Evolutionary conservation across 2,113 vertebrate species (phyloP), one percentile per base, ranked within the genome.

Genomic region (Furnarius figulus): DNA sequence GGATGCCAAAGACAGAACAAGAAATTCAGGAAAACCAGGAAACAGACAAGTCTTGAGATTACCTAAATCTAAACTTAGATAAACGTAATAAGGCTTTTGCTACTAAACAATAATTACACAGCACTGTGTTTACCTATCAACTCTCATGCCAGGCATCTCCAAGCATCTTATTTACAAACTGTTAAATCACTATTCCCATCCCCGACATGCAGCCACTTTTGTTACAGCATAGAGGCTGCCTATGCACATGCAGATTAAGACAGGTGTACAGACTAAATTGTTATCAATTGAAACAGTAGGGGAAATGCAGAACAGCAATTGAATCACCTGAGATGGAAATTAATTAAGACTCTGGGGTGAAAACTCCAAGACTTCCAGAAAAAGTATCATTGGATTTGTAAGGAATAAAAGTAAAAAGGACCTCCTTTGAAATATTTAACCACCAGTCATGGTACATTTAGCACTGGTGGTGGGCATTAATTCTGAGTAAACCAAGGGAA

Each of bases 71-170:
- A 82, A 92, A 85, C 33, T 73, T 47, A 59, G 12, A 70, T 37
- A 85, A 90, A 79, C 9, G 40, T 83, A 46, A 40, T 40, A 75
- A 83, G 25, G 23, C 19, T 87, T 88, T 89, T 89, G n/a, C 55
- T 90, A 30, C 55, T 66, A 67, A 93, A 58, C 23, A 87, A 66
- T 87, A 96, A 89, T 91, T 82, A 68, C 49, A 79, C 23, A 87
- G 42, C 35, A 84, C 18, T 40, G 10, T 65, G 31, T 84, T 88
- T 77, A 70, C 23, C 50, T 85, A 59, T 61, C 56, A 84, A 50
- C 40, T 53, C 81, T 56, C 27, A 79, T 40, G 17, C 19, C 53
- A 86, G 44, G 28, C 17, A 70, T 85, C 46, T 63, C 62, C 22
- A 84, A 70, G 49, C 50, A 78, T 25, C 35, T 84, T 86, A 95